Conservation (phyloP, 2,797 vertebrate species). For the Arremon brunneinucha region DNA sequence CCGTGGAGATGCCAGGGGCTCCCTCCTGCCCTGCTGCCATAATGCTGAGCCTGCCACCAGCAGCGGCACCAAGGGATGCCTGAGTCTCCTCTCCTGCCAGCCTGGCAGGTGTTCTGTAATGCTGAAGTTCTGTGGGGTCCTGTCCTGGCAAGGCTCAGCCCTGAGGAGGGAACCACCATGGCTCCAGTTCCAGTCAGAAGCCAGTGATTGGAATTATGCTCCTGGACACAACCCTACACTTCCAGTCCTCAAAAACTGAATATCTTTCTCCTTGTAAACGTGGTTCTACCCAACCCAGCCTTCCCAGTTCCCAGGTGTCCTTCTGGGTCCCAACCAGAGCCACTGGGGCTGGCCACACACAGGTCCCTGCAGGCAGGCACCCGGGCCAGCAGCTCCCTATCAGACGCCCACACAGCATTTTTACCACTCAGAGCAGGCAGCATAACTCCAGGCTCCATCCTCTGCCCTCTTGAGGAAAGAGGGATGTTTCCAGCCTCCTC, state of each 20-base stretch:
- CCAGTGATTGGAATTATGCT: accelerated
- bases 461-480: slow-evolving; percentile 24
- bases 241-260: not conserved
- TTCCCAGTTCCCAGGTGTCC: not conserved
- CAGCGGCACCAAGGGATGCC: not conserved
- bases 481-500: not conserved
- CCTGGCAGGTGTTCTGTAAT: not conserved
- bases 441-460: not conserved
- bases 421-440: not conserved
- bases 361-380: not conserved
- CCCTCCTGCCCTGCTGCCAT: accelerated
- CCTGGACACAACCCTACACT: not conserved
- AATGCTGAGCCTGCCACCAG: accelerated
- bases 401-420: not conserved
- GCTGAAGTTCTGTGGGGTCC: not conserved
- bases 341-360: not conserved
- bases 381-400: accelerated
- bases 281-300: not conserved
- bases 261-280: not conserved
- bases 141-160: not conserved
- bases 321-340: not conserved
- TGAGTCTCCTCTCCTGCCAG: accelerated
- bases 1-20: not conserved
- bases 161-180: not conserved
- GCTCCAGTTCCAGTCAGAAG: accelerated